Evolutionary conservation across 2,888 invertebrate genomes (phyloP), one percentile per base, ranked within the genome.

Genomic region (Aphodius granarius): DNA sequence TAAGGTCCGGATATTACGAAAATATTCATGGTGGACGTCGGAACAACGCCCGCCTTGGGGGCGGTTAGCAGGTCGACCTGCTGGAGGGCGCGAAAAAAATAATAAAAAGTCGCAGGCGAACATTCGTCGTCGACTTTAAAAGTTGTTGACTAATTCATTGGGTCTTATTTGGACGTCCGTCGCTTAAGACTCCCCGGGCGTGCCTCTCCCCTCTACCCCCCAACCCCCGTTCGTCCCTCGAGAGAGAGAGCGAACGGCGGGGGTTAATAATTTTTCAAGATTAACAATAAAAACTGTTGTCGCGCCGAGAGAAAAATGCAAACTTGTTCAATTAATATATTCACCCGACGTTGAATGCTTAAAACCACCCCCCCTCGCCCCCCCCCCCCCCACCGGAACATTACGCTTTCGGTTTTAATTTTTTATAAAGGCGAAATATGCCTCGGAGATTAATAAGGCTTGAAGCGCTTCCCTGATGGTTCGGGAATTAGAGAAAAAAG

Each of bases 311-410:
- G 71, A 64, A 75, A 72, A 86, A 86, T 85, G 85, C 84, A 85
- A 85, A 85, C 85, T 85, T 84, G 86, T 86, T 86, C 86, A 86
- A 86, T 86, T 86, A 86, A 86, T 86, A 85, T 85, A 86, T 86
- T 86, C 86, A 84, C 70, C 64, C 75, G 18, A 66, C 70, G 23
- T 21, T 68, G 22, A 68, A 68, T 21, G 22, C 71, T 68, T 82
- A 81, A 80, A 81, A 78, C 82, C 77, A 71, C 72, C 77, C 65
- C 78, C 80, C 78, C 81, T 81, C 73, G 9, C 75, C 64, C 62
- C 22, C 79, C 77, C 79, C 79, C 78, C 80, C 71, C 77, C 81
- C 80, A 85, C 84, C 86, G 81, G 82, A 84, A 85, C 85, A 84
- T 85, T 84, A 85, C 84, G 84, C 85, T 84, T 84, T 84, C 83